Evolutionary conservation across 2,888 invertebrate species (phyloP), one percentile per base, ranked within the genome.

Genomic region (Eupithecia vulgata): DNA sequence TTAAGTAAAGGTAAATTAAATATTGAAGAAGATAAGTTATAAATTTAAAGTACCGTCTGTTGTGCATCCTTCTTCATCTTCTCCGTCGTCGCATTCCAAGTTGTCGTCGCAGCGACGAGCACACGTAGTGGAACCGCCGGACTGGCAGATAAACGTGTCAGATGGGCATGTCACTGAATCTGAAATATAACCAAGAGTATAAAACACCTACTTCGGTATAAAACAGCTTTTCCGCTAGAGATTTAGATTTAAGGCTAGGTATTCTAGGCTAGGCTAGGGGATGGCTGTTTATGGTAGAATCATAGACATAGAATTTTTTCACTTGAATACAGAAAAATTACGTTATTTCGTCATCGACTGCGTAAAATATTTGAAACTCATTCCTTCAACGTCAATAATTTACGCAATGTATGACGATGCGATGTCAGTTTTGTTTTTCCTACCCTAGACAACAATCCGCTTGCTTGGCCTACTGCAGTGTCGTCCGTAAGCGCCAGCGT

Each of bases 11-110:
- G 21, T 25, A 12, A 52, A 52, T 25, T 21, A 57, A 57, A 12
- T 0, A 25, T 25, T 57, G 4, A 25, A 12, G 21, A 13, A 57
- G 25, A 25, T 34, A 61, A 34, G 15, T 34, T 61, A 21, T 4
- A 64, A 37, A 37, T 35, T 3, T 10, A 17, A 67, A 45, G 34
- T 78, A 80, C 87, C 86, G 2, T 72, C 67, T 30, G 70, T 67
- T 5, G 2, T 91, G 88, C 96, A 96, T 77, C 92, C 90, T 25
- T 87, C 88, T 85, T 97, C 97, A 83, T 97, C 96, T 83, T 96
- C 96, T 40, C 94, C 95, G 80, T 95, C 95, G 77, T 92, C 89
- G 85, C 96, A 96, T 82, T 96, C 95, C 5, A 67, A 70, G 17
- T 81, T 80, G 65, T 90, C 88, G 84, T 97, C 95, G 88, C 94